Evolutionary conservation across 2,113 vertebrate species (phyloP).

Genomic region (Sturnus vulgaris): DNA sequence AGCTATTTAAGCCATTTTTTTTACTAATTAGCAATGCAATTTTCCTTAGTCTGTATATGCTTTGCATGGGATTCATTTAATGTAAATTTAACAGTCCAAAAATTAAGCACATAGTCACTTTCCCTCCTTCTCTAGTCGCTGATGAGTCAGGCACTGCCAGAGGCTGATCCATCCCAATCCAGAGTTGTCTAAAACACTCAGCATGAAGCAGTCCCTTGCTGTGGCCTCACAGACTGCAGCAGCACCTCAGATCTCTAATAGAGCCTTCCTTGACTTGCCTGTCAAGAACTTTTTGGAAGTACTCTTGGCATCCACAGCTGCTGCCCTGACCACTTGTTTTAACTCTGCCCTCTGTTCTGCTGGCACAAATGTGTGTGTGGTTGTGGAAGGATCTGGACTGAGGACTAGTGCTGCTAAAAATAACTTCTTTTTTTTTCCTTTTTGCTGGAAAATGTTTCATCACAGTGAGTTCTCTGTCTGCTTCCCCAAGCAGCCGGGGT

Average conservation of each 20-base stretch:
- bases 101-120: neutral
- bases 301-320: neutral
- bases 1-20: neutral
- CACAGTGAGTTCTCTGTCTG: neutral
- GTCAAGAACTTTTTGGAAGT: neutral
- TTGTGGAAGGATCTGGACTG: neutral
- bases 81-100: neutral
- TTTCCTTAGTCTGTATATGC: neutral
- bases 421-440: neutral
- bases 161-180: neutral
- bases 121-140: neutral
- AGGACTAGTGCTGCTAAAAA: slow-evolving; percentile 3
- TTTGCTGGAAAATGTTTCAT: neutral
- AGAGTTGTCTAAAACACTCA: neutral
- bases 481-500: neutral
- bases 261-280: neutral
- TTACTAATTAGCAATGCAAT: neutral
- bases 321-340: neutral
- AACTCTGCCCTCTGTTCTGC: neutral
- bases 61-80: neutral
- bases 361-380: neutral
- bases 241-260: neutral
- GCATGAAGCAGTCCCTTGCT: neutral
- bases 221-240: neutral
- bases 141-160: neutral